Evolutionary conservation across 2,113 vertebrate species (phyloP), one percentile per base, ranked within the genome.

Genomic region (Coturnix japonica): DNA sequence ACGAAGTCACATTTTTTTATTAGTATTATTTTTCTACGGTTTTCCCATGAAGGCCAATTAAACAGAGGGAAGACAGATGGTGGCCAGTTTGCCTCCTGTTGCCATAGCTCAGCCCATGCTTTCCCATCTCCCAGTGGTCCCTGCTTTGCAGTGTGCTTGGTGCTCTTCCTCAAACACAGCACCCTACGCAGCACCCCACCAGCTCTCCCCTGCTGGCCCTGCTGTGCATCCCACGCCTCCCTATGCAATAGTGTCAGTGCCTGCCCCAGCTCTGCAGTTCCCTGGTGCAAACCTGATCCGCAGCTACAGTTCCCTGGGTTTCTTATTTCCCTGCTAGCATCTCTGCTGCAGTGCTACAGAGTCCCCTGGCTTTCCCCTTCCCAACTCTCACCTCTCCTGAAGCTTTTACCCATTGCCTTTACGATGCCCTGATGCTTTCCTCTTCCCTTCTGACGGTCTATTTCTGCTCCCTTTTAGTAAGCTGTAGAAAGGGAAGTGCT

Each of bases 131-230:
- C 69, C 33, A 26, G 31, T 3, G 39, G 23, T 28, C 20, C 3
- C 1, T 30, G 33, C 44, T 80, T 90, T 66, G 44, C 57, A 56
- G 77, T 16, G 11, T 39, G 31, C 33, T 35, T 13, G 30, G 11
- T 73, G 28, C 39, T 72, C 26, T 31, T 81, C 17, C 11, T 41
- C 64, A 8, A 3, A 9, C 7, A 60, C 37, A 33, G 30, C 21
- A 19, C 47, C 30, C 0, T 0, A 47, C 5, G 3, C 60, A 30
- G 7, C 17, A 71, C 22, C 22, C 43, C 2, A 3, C 9, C 16
- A 23, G 35, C 9, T 70, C 69, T 57, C 13, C 44, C n/a, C 35
- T 47, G 11, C 31, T 14, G 15, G 8, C 21, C 57, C 15, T 28
- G 69, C 59, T 37, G 8, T 69, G 33, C 0, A 13, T 16, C 23